These are phyloP conservation scores for Redunca redunca DNA, from an alignment of 2,113 vertebrate species.

Conservation along the genomic window DNA sequence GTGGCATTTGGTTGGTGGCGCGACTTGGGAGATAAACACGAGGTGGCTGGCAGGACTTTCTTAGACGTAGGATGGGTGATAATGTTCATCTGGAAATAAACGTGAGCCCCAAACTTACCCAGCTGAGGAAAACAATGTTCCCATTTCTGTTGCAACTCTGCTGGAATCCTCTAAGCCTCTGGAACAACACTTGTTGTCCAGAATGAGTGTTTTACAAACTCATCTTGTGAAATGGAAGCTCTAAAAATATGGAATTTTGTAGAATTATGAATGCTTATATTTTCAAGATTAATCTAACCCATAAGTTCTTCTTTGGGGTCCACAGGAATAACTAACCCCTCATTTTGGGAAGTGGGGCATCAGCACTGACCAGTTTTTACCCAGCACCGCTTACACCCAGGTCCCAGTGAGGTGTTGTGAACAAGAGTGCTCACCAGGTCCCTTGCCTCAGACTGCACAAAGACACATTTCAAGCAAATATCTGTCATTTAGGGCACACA, in stretches of 20 bases:
- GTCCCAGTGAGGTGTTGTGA: fast-evolving
- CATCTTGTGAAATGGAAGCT: background rate
- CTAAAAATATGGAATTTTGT: background rate
- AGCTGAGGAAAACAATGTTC: background rate
- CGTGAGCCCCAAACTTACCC: background rate
- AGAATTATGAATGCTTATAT: background rate
- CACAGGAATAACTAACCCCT: background rate
- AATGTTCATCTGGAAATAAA: background rate
- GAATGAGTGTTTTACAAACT: background rate
- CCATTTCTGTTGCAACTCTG: background rate
- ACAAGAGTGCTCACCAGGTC: background rate
- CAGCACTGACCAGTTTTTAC: background rate
- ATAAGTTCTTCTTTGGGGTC: background rate
- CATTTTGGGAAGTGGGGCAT: background rate
- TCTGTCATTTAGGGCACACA: background rate
- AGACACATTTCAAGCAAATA: background rate
- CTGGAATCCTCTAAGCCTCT: background rate
- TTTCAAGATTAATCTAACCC: background rate
- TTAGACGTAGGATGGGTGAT: background rate
- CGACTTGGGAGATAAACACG: fast-evolving
- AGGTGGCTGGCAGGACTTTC: background rate
- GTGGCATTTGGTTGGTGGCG: background rate
- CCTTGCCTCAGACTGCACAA: background rate
- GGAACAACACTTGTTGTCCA: background rate
- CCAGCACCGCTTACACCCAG: background rate